These are phyloP conservation scores for Phenganax marumi DNA, from an alignment of 92 coral and sea anemone species.

Conservation along the genomic window DNA sequence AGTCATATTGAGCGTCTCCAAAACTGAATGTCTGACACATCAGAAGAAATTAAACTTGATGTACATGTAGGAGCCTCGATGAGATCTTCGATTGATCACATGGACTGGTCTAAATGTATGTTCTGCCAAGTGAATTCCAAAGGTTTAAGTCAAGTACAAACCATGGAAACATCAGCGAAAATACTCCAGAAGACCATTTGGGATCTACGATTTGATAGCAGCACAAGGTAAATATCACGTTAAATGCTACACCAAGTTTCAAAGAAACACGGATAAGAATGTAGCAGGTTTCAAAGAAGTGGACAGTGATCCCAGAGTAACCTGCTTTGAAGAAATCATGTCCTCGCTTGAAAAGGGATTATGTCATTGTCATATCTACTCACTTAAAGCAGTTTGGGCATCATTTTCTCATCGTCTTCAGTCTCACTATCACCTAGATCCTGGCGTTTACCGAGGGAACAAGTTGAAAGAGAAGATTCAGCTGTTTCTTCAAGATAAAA, in stretches of 20 bases:
- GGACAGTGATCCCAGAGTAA: slow-evolving; percentile 33
- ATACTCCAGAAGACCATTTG: neutral
- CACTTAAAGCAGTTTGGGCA: slow-evolving; percentile 61
- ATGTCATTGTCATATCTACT: slow-evolving; percentile 56
- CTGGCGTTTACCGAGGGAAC: slow-evolving; percentile 59
- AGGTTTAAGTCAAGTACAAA: slow-evolving; percentile 21
- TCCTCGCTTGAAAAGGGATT: slow-evolving; percentile 52
- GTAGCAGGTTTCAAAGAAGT: neutral
- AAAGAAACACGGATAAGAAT: slow-evolving; percentile 9
- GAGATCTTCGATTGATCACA: slow-evolving; percentile 9
- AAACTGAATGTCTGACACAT: neutral
- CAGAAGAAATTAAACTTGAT: neutral
- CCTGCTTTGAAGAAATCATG: slow-evolving; percentile 62
- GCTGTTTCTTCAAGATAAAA: slow-evolving; percentile 41
- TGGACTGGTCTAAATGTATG: slow-evolving; percentile 26
- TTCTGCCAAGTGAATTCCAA: slow-evolving; percentile 22
- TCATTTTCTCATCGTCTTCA: slow-evolving; percentile 46
- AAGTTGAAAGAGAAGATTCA: slow-evolving; percentile 60
- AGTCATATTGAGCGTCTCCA: slow-evolving; percentile 12
- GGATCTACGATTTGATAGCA: neutral
- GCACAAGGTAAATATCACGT: slow-evolving; percentile 23
- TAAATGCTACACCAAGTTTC: slow-evolving; percentile 30
- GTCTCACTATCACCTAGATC: slow-evolving; percentile 40
- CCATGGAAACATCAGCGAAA: slow-evolving; percentile 22
- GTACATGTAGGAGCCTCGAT: slow-evolving; percentile 5